Base-by-base conservation (phyloP, 2,797 vertebrate genomes). In the Mus caroli region DNA sequence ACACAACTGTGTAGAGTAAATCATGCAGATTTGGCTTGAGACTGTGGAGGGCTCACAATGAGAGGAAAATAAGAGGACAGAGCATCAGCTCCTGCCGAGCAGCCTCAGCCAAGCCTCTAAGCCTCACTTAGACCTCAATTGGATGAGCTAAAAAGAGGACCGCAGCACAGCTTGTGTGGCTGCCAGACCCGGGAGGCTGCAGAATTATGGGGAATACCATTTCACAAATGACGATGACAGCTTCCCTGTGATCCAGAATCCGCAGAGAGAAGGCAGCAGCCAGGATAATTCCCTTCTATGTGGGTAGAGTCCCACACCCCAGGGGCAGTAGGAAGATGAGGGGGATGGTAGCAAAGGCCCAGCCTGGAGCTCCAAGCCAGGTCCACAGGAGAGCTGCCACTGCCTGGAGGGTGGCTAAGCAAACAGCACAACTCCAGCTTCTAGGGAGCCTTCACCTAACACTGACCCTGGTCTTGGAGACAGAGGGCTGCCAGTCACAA, bases 121-220 rank as follows among this genome's bases (percentile, higher is more conserved):
- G 54, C 69, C 4, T 13, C 40, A 43, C 69, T 5, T 12, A 4
- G n/a, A 69, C 73, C 56, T 34, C 31, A 17, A 2, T 4, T 31
- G 80, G 64, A 77, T n/a, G n/a, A 77, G 67, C 14, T 3, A 75
- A 80, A 58, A 40, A 3, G 0, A 1, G 28, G n/a, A 13, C 40
- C 7, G 22, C 0, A 0, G 46, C 0, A 5, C 84, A 50, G 0
- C 52, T 64, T 56, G 1, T 1, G 40, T 0, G 7, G 37, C n/a
- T 12, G 50, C 90, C 88, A 78, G 24, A 9, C 19, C 6, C 4
- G 5, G 60, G 19, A 40, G 10, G 17, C 46, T 31, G 37, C 31
- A 90, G 71, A 62, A 26, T n/a, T 11, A 24, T 31, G n/a, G 5
- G 77, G 12, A 84, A 9, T 3, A 54, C 90, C 11, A 12, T 20